These are phyloP conservation scores for Calliopsis andreniformis DNA, from an alignment of 1,140 invertebrate species.

Conservation along the genomic window DNA sequence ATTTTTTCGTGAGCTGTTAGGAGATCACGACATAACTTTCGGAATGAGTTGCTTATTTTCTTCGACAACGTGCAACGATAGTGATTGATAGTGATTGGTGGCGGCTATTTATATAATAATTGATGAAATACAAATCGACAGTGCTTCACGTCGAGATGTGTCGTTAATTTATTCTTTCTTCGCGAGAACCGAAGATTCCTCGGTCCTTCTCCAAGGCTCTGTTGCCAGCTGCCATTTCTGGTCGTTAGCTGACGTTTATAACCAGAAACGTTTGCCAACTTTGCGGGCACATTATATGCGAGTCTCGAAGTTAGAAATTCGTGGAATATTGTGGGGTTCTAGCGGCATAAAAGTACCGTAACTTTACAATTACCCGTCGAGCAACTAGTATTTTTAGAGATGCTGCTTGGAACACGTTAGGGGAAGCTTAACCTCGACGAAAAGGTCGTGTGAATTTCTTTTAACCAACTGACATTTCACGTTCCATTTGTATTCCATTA, in stretches of 20 bases:
- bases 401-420: background rate
- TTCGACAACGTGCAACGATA: no score
- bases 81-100: no score
- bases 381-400: background rate
- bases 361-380: background rate
- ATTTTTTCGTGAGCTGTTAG: no score
- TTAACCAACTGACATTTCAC: no score
- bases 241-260: conserved; percentile 49
- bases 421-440: background rate
- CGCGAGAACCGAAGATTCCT: conserved; percentile 16
- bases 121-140: no score
- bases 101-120: no score
- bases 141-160: background rate
- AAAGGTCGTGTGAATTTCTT: no score
- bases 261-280: conserved; percentile 1
- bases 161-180: conserved; percentile 12
- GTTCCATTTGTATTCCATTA: no score
- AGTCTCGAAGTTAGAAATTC: conserved; percentile 6
- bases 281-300: background rate
- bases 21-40: no score
- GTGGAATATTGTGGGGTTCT: conserved; percentile 36
- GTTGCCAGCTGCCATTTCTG: conserved; percentile 42
- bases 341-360: conserved; percentile 29
- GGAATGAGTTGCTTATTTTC: no score
- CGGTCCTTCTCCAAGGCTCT: conserved; percentile 10